phyloP scores from a whole-genome alignment of 2,113 vertebrate species.

The Cebidichthys violaceus region DNA sequence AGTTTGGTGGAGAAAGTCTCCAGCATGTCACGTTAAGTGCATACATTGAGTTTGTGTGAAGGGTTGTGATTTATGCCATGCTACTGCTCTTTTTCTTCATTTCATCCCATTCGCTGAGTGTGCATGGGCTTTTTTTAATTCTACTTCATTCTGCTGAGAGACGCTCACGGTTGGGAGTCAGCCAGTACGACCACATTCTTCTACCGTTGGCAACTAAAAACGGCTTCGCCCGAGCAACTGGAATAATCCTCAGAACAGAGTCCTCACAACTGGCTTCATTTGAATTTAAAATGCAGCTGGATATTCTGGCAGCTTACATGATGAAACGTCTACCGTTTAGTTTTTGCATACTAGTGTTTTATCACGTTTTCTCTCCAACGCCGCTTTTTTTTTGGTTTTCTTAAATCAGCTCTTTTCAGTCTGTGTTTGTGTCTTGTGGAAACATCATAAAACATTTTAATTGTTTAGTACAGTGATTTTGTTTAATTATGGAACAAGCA shows the following conservation, averaged over 20 bases:
- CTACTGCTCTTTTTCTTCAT: slow-evolving; percentile 38
- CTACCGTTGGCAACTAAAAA: slow-evolving; percentile 51
- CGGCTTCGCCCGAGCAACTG: slow-evolving; percentile 37
- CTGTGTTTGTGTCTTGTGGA: slow-evolving; percentile 17
- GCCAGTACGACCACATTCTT: slow-evolving; percentile 49
- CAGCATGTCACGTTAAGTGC: slow-evolving; percentile 46
- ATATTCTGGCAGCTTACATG: slow-evolving; percentile 42
- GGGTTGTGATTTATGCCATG: slow-evolving; percentile 48
- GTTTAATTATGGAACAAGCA: slow-evolving; percentile 47
- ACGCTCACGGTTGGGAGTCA: slow-evolving; percentile 38
- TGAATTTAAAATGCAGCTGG: slow-evolving; percentile 67
- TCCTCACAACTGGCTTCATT: slow-evolving; percentile 51
- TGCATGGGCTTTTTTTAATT: slow-evolving; percentile 54
- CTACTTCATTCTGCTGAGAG: slow-evolving; percentile 42
- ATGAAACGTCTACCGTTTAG: slow-evolving; percentile 22
- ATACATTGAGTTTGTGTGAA: slow-evolving; percentile 34
- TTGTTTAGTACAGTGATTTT: slow-evolving; percentile 31
- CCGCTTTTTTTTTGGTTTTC: slow-evolving; percentile 1
- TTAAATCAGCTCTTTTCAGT: slow-evolving; percentile 30
- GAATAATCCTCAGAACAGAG: slow-evolving; percentile 53
- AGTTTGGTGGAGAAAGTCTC: slow-evolving; percentile 19
- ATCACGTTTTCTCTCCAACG: slow-evolving; percentile 32
- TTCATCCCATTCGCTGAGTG: slow-evolving; percentile 37
- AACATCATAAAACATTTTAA: slow-evolving; percentile 53
- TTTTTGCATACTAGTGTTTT: slow-evolving; percentile 11